These are phyloP conservation scores for Oceanites oceanicus DNA, from an alignment of 2,113 vertebrate genomes.

Conservation along the genomic window DNA sequence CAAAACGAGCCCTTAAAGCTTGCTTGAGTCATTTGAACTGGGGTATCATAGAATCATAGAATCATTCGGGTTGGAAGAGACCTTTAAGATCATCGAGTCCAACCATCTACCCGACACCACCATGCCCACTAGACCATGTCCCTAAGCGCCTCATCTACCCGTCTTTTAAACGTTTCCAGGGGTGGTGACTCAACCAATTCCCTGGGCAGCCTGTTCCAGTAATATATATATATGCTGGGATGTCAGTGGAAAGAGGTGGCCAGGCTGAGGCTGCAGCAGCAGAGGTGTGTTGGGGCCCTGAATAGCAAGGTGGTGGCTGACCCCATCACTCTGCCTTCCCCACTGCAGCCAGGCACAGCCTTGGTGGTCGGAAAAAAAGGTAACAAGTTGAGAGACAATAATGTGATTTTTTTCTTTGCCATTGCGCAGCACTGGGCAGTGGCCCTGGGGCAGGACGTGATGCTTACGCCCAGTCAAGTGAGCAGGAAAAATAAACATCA, in stretches of 20 bases:
- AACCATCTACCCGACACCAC: too few relatives aligned
- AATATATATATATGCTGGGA: too few relatives aligned
- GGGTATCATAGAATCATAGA: too few relatives aligned
- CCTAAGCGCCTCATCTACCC: too few relatives aligned
- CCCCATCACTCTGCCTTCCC: neutral
- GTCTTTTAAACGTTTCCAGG: too few relatives aligned
- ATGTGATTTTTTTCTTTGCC: neutral
- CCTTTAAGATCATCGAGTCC: too few relatives aligned
- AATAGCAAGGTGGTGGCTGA: neutral
- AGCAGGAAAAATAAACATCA: neutral
- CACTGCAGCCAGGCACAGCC: neutral
- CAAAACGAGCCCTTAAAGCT: neutral
- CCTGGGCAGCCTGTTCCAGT: too few relatives aligned
- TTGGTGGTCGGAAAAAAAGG: neutral
- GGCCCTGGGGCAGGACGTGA: neutral
- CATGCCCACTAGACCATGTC: too few relatives aligned
- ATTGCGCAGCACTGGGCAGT: rapidly evolving
- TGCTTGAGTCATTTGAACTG: neutral
- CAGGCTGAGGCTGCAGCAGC: neutral
- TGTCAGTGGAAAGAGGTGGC: neutral
- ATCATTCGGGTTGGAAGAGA: too few relatives aligned
- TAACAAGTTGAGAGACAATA: neutral
- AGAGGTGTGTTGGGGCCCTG: neutral
- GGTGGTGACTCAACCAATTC: too few relatives aligned
- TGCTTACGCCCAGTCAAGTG: neutral